Evolutionary conservation across 2,797 vertebrate genomes (phyloP).

Genomic region (Darevskia mixta): DNA sequence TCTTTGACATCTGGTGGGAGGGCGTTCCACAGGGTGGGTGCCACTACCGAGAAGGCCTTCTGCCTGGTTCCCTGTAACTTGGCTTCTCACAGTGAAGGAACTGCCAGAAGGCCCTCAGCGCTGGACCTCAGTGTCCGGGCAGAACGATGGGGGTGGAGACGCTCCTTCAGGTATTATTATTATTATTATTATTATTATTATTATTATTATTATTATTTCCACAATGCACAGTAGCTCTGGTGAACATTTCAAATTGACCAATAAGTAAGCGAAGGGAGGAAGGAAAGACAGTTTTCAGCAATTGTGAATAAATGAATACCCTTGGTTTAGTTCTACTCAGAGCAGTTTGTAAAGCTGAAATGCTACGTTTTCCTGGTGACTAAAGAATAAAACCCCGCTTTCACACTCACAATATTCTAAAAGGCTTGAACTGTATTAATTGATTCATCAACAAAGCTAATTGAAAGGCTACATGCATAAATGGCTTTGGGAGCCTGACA

Average conservation of each 20-base stretch:
- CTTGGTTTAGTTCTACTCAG: background rate
- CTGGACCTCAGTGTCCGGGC: too few relatives aligned
- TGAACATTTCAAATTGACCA: background rate
- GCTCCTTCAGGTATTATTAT: too few relatives aligned
- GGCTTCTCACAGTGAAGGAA: too few relatives aligned
- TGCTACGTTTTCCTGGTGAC: background rate
- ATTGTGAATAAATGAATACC: background rate
- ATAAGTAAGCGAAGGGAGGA: too few relatives aligned
- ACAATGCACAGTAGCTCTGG: background rate
- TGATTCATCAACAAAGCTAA: conserved; percentile 4
- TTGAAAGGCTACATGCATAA: background rate
- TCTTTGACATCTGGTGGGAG: too few relatives aligned
- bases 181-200: too few relatives aligned
- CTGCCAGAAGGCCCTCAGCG: too few relatives aligned
- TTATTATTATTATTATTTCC: background rate
- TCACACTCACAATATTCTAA: too few relatives aligned
- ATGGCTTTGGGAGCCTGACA: background rate
- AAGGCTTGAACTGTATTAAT: background rate
- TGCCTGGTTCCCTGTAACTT: too few relatives aligned
- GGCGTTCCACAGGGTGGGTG: too few relatives aligned
- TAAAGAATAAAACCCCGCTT: background rate
- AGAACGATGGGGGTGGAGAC: too few relatives aligned
- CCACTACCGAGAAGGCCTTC: too few relatives aligned
- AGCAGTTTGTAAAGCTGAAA: background rate
- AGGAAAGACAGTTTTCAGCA: background rate